phyloP scores from a whole-genome alignment of 23 tunicate species.

The Trididemnum nubilum region DNA sequence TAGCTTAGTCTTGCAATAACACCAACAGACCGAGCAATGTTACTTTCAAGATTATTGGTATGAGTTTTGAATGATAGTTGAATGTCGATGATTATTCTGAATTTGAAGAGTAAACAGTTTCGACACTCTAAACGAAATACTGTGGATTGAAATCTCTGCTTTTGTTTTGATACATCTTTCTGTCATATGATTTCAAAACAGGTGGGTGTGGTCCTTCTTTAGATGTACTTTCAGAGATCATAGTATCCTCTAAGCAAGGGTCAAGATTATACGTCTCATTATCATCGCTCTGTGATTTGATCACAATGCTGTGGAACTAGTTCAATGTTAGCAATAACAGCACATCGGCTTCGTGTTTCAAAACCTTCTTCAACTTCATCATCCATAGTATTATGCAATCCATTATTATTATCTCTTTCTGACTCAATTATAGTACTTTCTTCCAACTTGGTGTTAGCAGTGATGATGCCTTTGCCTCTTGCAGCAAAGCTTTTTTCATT shows the following conservation, averaged over 20 bases:
- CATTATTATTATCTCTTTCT: not conserved
- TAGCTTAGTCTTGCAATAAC: too few relatives aligned
- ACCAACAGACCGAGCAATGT: too few relatives aligned
- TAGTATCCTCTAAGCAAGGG: not conserved
- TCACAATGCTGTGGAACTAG: not conserved
- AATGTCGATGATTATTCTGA: too few relatives aligned
- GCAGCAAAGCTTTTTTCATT: not conserved
- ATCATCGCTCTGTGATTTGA: not conserved
- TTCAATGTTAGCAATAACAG: not conserved
- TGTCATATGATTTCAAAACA: constrained; percentile 8
- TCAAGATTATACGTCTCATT: not conserved
- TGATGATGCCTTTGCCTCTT: not conserved
- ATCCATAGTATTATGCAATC: not conserved
- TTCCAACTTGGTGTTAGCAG: not conserved
- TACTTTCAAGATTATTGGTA: too few relatives aligned
- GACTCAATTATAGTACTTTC: not conserved
- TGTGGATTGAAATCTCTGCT: constrained; percentile 19
- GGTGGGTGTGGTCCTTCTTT: constrained; percentile 29
- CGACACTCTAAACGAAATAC: too few relatives aligned
- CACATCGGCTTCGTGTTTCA: not conserved
- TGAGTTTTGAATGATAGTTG: too few relatives aligned
- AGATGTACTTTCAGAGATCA: not conserved
- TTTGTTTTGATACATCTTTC: constrained; percentile 3
- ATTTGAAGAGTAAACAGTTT: too few relatives aligned
- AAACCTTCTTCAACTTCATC: not conserved